Conservation (phyloP, 2,888 invertebrate genomes). For the Lysandra bellargus region DNA sequence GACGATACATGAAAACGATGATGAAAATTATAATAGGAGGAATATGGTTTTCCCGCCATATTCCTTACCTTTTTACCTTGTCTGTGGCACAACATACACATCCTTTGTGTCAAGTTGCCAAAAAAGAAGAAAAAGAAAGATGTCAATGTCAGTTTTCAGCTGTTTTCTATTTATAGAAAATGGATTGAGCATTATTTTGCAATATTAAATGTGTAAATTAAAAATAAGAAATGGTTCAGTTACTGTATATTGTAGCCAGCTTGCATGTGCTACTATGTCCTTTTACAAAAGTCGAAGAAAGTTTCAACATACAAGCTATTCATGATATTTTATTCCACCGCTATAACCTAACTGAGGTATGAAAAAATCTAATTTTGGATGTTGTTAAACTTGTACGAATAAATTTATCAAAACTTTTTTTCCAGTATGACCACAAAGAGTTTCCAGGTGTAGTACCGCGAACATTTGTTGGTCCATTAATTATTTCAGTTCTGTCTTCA, state of each 20-base stretch:
- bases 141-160: slow-evolving; percentile 30
- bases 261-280: slow-evolving; percentile 93
- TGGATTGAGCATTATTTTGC: slow-evolving; percentile 39
- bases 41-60: no score
- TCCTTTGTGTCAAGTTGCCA: no score
- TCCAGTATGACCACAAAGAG: slow-evolving; percentile 97
- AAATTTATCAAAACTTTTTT: slow-evolving; percentile 35
- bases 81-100: no score
- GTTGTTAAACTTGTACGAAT: neutral
- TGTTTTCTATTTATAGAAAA: slow-evolving; percentile 37
- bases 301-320: slow-evolving; percentile 98
- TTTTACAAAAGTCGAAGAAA: slow-evolving; percentile 99
- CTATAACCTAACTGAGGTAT: slow-evolving; percentile 90
- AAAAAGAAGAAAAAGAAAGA: no score
- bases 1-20: no score
- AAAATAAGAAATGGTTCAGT: slow-evolving; percentile 83
- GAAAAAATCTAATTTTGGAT: slow-evolving; percentile 74
- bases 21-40: no score
- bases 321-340: slow-evolving; percentile 97
- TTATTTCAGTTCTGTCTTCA: slow-evolving; percentile 87
- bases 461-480: slow-evolving; percentile 95
- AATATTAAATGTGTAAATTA: slow-evolving; percentile 43
- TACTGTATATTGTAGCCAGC: slow-evolving; percentile 87
- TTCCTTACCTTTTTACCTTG: no score
- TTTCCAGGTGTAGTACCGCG: slow-evolving; percentile 99